Conservation (phyloP, 2,888 invertebrate genomes). For the Melieria omissa region DNA sequence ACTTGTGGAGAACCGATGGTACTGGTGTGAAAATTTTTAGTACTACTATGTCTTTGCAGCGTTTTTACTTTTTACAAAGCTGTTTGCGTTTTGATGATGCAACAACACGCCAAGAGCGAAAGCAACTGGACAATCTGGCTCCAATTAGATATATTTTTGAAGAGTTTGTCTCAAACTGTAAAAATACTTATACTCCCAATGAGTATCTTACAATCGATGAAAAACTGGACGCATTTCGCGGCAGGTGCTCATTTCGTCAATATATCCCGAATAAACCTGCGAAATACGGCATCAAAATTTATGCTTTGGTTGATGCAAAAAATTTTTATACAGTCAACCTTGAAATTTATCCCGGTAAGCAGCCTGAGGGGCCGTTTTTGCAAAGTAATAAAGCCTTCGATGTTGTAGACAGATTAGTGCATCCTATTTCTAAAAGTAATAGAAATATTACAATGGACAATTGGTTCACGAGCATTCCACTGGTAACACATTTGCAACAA, state of each 20-base stretch:
- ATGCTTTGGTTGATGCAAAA: slow-evolving; percentile 38
- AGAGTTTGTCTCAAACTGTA: slow-evolving; percentile 13
- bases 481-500: too few species aligned
- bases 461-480: too few species aligned
- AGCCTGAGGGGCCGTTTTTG: too few species aligned
- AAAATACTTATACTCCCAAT: slow-evolving; percentile 5
- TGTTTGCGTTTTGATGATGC: slow-evolving; percentile 19
- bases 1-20: neutral
- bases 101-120: neutral
- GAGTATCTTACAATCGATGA: slow-evolving; percentile 21
- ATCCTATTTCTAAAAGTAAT: too few species aligned
- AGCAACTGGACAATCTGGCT: slow-evolving; percentile 20
- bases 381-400: too few species aligned
- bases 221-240: slow-evolving; percentile 13
- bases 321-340: neutral
- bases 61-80: too few species aligned
- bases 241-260: slow-evolving; percentile 17
- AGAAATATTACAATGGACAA: too few species aligned
- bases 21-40: neutral
- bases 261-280: slow-evolving; percentile 27
- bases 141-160: slow-evolving; percentile 3
- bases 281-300: slow-evolving; percentile 3
- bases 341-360: too few species aligned
- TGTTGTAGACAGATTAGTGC: too few species aligned
- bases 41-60: neutral